These are phyloP conservation scores for Troides aeacus DNA, from an alignment of 2,888 invertebrate species.

Conservation along the genomic window DNA sequence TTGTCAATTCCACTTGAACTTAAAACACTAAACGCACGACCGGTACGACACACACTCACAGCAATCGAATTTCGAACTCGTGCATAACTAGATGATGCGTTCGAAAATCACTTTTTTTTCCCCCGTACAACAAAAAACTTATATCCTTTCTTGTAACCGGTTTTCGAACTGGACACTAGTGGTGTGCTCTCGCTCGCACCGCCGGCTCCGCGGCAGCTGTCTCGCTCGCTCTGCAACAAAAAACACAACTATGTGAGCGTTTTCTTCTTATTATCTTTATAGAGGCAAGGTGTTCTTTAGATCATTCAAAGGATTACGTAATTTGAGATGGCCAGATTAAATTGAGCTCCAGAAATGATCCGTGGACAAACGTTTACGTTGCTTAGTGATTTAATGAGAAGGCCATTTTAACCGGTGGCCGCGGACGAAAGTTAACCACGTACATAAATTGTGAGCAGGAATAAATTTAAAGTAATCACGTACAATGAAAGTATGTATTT, in stretches of 20 bases:
- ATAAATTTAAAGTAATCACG: conserved; percentile 20
- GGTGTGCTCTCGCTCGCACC: conserved; percentile 45
- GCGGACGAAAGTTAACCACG: conserved; percentile 15
- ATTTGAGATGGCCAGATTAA: conserved; percentile 35
- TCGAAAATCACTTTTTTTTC: conserved; percentile 51
- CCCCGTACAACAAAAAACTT: conserved; percentile 42
- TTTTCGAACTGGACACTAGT: conserved; percentile 54
- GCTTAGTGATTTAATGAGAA: conserved; percentile 4
- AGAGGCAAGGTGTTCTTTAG: conserved; percentile 45
- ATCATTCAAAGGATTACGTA: conserved; percentile 46
- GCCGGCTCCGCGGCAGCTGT: conserved; percentile 37
- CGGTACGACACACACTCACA: conserved; percentile 42
- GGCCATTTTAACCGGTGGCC: conserved; percentile 20
- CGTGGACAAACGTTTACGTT: conserved; percentile 7
- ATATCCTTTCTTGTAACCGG: conserved; percentile 49
- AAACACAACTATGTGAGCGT: conserved; percentile 54
- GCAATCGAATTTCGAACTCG: conserved; percentile 51
- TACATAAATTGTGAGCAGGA: conserved; percentile 16
- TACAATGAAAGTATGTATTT: conserved; percentile 16
- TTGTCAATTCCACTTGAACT: conserved; percentile 50
- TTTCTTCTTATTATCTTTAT: conserved; percentile 45
- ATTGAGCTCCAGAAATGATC: conserved; percentile 12
- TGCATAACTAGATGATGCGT: conserved; percentile 66
- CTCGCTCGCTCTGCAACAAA: conserved; percentile 71
- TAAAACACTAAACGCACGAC: conserved; percentile 44